Evolutionary conservation across 2,113 vertebrate genomes (phyloP).

Genomic region (Rafetus swinhoei): DNA sequence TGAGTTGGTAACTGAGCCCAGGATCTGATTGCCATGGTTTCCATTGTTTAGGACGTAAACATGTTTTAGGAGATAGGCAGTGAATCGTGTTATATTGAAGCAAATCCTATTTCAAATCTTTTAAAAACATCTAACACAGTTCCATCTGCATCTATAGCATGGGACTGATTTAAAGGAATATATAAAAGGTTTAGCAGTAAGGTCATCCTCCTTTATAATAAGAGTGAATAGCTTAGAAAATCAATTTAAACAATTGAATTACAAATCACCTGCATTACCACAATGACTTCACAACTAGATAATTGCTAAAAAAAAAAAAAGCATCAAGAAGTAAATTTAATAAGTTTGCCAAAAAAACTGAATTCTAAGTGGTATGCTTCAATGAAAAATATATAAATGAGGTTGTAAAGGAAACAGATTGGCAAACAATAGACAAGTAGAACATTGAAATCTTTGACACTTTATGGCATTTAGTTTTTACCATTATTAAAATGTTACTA

Average conservation of each 20-base stretch:
- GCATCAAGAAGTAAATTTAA: slow-evolving; percentile 64
- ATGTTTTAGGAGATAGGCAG: not conserved
- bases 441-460: slow-evolving; percentile 46
- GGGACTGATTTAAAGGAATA: not conserved
- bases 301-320: slow-evolving; percentile 57
- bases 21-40: not conserved
- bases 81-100: accelerated
- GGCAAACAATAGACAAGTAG: slow-evolving; percentile 64
- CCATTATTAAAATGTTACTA: slow-evolving; percentile 29
- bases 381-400: slow-evolving; percentile 49
- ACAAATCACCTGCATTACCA: slow-evolving; percentile 35
- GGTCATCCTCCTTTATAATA: not conserved
- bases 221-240: slow-evolving; percentile 42
- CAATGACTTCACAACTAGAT: slow-evolving; percentile 61
- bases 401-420: slow-evolving; percentile 45
- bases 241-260: slow-evolving; percentile 42
- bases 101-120: not conserved
- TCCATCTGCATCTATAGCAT: not conserved
- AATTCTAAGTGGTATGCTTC: slow-evolving; percentile 56
- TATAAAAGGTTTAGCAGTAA: not conserved
- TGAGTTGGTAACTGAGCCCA: accelerated
- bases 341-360: slow-evolving; percentile 57
- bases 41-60: slow-evolving; percentile 4
- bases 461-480: slow-evolving; percentile 48
- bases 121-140: not conserved